These are phyloP conservation scores for Tympanoctomys barrerae DNA, from an alignment of 2,797 vertebrate genomes.

Conservation along the genomic window DNA sequence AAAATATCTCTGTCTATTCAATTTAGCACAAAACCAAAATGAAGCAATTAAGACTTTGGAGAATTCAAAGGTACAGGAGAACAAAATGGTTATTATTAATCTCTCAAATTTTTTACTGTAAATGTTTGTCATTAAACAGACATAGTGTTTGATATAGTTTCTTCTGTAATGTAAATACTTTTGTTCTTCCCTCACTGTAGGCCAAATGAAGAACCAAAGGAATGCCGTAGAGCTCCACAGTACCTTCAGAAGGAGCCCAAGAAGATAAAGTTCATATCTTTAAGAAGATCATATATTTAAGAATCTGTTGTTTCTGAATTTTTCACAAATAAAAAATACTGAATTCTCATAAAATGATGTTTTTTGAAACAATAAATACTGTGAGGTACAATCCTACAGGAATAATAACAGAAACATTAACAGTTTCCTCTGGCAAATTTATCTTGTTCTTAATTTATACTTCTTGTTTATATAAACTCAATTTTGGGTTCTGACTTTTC, in stretches of 20 bases:
- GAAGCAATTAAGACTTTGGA: conserved; percentile 86
- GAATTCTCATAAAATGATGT: conserved; percentile 86
- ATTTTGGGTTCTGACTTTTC: not conserved
- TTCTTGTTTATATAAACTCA: not conserved
- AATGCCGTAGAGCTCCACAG: conserved; percentile 26
- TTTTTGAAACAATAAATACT: conserved; percentile 88
- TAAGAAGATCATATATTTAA: conserved; percentile 80
- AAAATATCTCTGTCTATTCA: conserved; percentile 85
- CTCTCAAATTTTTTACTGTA: conserved; percentile 85
- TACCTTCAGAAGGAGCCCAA: conserved; percentile 74
- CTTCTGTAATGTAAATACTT: conserved; percentile 84
- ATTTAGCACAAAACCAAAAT: conserved; percentile 85
- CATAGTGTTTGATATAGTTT: conserved; percentile 83
- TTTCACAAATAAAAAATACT: conserved; percentile 86
- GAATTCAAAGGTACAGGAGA: conserved; percentile 85
- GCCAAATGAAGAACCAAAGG: conserved; percentile 78
- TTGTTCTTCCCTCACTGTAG: conserved; percentile 82
- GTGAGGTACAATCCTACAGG: conserved; percentile 85
- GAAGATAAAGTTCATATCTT: conserved; percentile 80
- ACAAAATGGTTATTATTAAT: conserved; percentile 84
- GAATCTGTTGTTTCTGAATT: conserved; percentile 82
- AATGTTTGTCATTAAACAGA: conserved; percentile 85
- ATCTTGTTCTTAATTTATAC: not conserved
- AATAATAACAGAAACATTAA: conserved; percentile 84
- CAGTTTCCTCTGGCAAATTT: conserved; percentile 88